Evolutionary conservation across 2,797 vertebrate genomes (phyloP), one percentile per base, ranked within the genome.

Genomic region (Myiotriccus ornatus): DNA sequence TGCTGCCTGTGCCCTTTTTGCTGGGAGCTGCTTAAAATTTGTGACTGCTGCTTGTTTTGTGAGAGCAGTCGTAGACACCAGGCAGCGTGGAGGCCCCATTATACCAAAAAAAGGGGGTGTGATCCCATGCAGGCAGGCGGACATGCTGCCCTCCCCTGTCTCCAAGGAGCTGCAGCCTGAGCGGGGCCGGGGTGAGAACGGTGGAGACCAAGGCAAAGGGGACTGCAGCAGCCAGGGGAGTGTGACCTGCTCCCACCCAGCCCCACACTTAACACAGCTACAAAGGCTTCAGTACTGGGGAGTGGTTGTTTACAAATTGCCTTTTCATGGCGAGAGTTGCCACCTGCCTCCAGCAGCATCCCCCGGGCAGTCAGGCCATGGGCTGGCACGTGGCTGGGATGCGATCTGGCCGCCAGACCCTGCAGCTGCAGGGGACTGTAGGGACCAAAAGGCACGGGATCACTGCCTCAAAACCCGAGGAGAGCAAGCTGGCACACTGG

Each of bases 181-280:
- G 13, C 0, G 0, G 6, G 14, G 35, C 9, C 12, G 46, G 4
- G 0, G 9, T 37, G 71, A 50, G 12, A 44, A 20, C 39, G 2
- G 0, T 4, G 24, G 59, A 46, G 50, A 34, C 22, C 17, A n/a
- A 50, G 25, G 19, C 39, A 47, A 69, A 55, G 30, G 24, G 25
- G 15, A 18, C 56, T 12, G 20, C 6, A 34, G 62, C 41, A 39
- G 23, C 23, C 25, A n/a, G 46, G n/a, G 27, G 37, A 65, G 28
- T 0, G 0, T 41, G 30, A 76, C 18, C 12, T 1, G 2, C n/a
- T 77, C 19, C 39, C 1, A 0, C 30, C 3, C 39, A 28, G 8
- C 12, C 39, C 34, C 13, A 0, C 1, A 7, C 23, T 37, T 47
- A 49, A 23, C 8, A 17, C 0, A 1, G 27, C 43, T 53, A 63